Base-by-base conservation (phyloP, 1,140 invertebrate genomes). In the Euglossa dilemma region DNA sequence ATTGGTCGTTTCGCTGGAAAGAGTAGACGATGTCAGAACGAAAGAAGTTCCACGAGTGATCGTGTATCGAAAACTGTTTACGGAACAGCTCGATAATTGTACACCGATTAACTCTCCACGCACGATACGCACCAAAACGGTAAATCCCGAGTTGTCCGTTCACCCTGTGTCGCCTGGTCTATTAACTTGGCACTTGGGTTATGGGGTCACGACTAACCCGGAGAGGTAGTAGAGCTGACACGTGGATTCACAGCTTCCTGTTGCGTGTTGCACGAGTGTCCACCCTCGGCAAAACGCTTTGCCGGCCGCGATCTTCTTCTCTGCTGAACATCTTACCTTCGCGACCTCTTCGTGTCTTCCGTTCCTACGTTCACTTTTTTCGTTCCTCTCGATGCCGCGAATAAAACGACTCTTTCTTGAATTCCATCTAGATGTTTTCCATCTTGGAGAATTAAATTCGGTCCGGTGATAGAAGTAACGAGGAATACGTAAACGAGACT, bases 1-100 rank as follows among this genome's bases (percentile, higher is more conserved):
- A 56, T 59, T 73, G 70, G 57, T n/a, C 59, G 57, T 73, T n/a
- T 73, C 14, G 25, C 57, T 73, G 11, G 28, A n/a, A 54, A 36
- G 20, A 79, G 54, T 50, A 18, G 54, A 70, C 59, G 25, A 56
- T 47, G 12, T 52, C 43, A 63, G 18, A 66, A 59, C n/a, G 43
- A 57, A 52, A 73, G n/a, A 75, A 61, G 63, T 82, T 82, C 80
- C 80, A 82, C 80, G 80, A 76, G 80, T 82, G 80, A 82, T 76
- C 63, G 80, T 82, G 80, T 82, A 82, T 82, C 80, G 80, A 76
- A 36, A 28, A 75, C 47, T 74, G 28, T 36, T 54, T n/a, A 69
- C 36, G 45, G 67, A 63, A 56, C 47, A 74, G 52, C 50, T 28
- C 28, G 25, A 28, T 56, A 56, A 47, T 61, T 61, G 43, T 75